Evolutionary conservation across 2,113 vertebrate genomes (phyloP).

Genomic region (Rhinoderma darwinii): DNA sequence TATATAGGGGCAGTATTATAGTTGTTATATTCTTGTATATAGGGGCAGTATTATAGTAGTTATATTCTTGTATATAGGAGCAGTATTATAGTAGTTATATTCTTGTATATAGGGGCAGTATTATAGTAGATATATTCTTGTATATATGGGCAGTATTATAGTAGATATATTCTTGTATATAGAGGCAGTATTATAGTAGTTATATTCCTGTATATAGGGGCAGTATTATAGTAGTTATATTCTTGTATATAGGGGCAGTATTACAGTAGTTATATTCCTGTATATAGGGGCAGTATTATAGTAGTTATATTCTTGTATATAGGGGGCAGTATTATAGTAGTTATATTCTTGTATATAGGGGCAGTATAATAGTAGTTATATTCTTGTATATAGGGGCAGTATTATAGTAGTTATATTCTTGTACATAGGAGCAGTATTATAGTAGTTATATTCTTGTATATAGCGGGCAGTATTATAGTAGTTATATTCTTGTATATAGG

Average conservation of each 20-base stretch:
- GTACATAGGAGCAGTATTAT: neutral
- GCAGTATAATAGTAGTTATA: neutral
- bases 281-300: neutral
- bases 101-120: too few relatives aligned
- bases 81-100: too few relatives aligned
- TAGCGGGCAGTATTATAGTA: neutral
- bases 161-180: too few relatives aligned
- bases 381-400: neutral
- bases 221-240: too few relatives aligned
- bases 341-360: neutral
- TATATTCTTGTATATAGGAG: too few relatives aligned
- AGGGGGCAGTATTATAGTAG: neutral
- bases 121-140: too few relatives aligned
- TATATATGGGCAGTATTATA: too few relatives aligned
- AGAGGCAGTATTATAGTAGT: too few relatives aligned
- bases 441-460: neutral
- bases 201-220: too few relatives aligned
- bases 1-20: neutral
- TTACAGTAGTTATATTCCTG: neutral
- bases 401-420: neutral
- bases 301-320: neutral
- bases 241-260: too few relatives aligned
- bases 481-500: conserved; percentile 5
- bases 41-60: too few relatives aligned
- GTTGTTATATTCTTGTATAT: neutral